phyloP scores from a whole-genome alignment of 1,140 invertebrate species.

The Protaetia brevitarsis region DNA sequence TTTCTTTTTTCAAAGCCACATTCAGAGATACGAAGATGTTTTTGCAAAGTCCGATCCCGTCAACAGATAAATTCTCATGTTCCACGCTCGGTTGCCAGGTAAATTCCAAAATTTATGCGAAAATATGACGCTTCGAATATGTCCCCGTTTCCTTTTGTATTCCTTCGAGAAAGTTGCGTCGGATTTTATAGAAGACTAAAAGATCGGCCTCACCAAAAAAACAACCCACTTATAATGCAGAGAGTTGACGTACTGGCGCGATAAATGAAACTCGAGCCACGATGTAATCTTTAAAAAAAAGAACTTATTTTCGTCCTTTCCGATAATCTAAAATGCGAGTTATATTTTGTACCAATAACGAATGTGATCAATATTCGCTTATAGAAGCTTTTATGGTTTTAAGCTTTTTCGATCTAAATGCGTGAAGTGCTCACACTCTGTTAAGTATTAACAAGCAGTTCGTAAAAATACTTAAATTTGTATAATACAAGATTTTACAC shows the following conservation, averaged over 20 bases:
- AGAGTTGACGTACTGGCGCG: neutral
- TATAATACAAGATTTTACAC: no score
- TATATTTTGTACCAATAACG: neutral
- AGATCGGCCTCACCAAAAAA: neutral
- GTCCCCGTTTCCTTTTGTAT: neutral
- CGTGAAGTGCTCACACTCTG: no score
- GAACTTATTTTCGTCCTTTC: neutral
- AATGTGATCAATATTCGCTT: no score
- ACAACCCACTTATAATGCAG: neutral
- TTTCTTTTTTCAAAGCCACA: neutral
- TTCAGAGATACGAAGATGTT: neutral
- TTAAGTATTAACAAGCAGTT: no score
- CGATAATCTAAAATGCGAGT: constrained; percentile 1
- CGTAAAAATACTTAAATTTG: no score
- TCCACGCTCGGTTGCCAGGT: no score
- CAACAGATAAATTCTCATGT: no score
- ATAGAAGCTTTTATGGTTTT: no score
- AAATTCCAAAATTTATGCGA: constrained; percentile 6
- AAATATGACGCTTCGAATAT: neutral
- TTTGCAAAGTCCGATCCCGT: neutral
- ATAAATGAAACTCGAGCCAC: neutral
- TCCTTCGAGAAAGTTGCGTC: constrained; percentile 1
- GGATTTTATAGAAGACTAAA: constrained; percentile 1
- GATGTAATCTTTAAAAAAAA: neutral
- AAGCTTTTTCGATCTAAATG: no score